These are phyloP conservation scores for Drosophila orosa DNA, from an alignment of 1,140 invertebrate genomes.

Conservation along the genomic window DNA sequence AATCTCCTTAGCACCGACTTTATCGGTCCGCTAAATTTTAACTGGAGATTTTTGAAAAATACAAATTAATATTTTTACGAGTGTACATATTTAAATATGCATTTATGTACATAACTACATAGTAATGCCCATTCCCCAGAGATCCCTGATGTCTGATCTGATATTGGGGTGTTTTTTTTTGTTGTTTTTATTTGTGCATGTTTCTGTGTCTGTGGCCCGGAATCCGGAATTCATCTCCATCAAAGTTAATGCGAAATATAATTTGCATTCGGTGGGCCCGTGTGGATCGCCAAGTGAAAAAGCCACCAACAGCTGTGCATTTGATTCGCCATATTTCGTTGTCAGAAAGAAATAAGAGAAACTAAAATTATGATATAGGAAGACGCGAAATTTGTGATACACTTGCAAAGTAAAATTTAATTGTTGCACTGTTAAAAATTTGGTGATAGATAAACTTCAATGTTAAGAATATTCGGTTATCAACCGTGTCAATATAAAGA, in stretches of 20 bases:
- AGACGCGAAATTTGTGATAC: neutral
- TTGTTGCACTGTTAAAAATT: neutral
- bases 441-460: neutral
- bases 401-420: neutral
- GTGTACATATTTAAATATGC: constrained; percentile 1
- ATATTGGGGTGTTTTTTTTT: constrained; percentile 25
- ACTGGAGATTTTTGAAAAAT: neutral
- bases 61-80: neutral
- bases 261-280: constrained; percentile 59
- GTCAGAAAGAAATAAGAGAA: constrained; percentile 48
- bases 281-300: constrained; percentile 38
- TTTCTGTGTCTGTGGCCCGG: constrained; percentile 14
- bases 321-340: constrained; percentile 67
- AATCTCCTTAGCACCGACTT: neutral
- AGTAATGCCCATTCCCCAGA: constrained; percentile 3
- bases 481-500: too few relatives aligned
- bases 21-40: neutral
- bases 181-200: neutral
- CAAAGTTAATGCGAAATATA: constrained; percentile 71
- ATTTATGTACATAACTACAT: neutral
- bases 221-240: constrained; percentile 66
- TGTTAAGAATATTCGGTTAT: neutral
- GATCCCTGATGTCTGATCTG: constrained; percentile 17
- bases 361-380: constrained; percentile 9
- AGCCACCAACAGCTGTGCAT: constrained; percentile 60